Conservation (phyloP, 2,888 invertebrate species). For the Xestia sexstrigata region DNA sequence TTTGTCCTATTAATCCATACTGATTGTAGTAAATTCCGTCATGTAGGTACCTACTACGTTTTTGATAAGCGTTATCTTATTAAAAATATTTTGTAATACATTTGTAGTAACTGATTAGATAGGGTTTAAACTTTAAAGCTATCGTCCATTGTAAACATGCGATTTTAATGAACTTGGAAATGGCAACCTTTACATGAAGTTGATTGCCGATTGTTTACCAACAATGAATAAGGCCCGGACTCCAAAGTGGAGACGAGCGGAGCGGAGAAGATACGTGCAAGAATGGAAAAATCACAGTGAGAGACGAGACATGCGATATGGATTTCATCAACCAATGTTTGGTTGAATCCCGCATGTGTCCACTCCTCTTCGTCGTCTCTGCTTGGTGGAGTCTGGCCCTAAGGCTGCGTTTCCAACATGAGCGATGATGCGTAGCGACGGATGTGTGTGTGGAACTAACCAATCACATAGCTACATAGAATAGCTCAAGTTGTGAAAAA, state of each 20-base stretch:
- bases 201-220: constrained; percentile 21
- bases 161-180: neutral
- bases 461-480: no score
- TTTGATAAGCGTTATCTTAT: constrained; percentile 32
- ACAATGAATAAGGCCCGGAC: neutral
- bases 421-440: no score
- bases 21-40: constrained; percentile 8
- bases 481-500: no score
- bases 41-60: constrained; percentile 6
- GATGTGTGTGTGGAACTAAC: no score
- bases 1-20: neutral
- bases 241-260: neutral
- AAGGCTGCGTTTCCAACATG: no score
- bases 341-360: neutral
- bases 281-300: neutral
- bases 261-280: neutral
- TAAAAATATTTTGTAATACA: constrained; percentile 4
- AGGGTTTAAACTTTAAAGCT: neutral
- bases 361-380: neutral
- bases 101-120: constrained; percentile 26
- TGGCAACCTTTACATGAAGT: neutral
- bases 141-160: constrained; percentile 1
- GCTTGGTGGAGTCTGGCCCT: neutral
- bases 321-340: no score
- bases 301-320: neutral